Evolutionary conservation across 2,797 vertebrate species (phyloP), one percentile per base, ranked within the genome.

Genomic region (Poecilia wingei): DNA sequence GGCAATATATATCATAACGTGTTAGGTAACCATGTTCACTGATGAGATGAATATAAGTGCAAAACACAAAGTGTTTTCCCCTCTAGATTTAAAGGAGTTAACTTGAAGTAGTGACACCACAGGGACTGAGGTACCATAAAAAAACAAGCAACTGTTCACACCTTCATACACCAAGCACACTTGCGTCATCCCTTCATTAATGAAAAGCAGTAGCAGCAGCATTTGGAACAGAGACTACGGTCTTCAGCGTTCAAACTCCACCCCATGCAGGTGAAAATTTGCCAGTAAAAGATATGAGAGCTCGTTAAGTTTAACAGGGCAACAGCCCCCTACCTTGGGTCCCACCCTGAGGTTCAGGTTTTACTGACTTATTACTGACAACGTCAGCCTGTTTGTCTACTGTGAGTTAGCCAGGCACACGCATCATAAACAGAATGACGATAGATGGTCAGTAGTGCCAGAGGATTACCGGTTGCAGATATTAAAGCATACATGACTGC

Each of bases 201-300:
- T 75, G 43, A 88, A 86, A 83, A 47, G 85, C 83, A 76, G 89
- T 87, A 88, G 89, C 84, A 82, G 79, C 78, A 76, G 81, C 36
- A 1, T 82, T 86, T 88, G 89, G 89, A 92, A 80, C 47, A 75
- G 66, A 79, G 78, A 82, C 59, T 7, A 33, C 76, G 1, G 39
- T 12, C 51, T 72, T 28, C 33, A 14, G 74, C 39, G 83, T 88
- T 88, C 59, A 10, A 90, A 83, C 79, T 78, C 76, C 78, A 85
- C 80, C 81, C 85, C 83, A 87, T 76, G 88, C 84, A 93, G 92
- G 92, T 92, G 92, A 93, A 93, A 88, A 93, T 91, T 77, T 94
- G 88, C 92, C 92, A 90, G 91, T 94, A 89, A 93, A 94, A 90
- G 89, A 94, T 87, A 93, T 86, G 82, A 91, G 89, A 73, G 14